Base-by-base conservation (phyloP, 2,113 vertebrate genomes). In the Psittacus erithacus region DNA sequence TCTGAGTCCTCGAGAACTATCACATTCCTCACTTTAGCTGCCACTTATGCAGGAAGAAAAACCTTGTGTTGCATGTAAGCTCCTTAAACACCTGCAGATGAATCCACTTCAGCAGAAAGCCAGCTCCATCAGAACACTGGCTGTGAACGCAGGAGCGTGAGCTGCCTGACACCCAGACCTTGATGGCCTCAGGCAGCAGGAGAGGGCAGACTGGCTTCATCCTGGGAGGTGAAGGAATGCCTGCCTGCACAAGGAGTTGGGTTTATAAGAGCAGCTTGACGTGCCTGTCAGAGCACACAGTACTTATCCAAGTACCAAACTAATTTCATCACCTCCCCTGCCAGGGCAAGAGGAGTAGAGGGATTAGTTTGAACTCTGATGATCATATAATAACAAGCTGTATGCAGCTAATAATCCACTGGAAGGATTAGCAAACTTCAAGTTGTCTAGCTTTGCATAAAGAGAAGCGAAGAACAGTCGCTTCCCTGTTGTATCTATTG, bases 401-500 rank as follows among this genome's bases (percentile, higher is more conserved):
- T 38, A 90, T 46, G 78, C 85, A 93, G 90, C 96, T 95, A 80
- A 92, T 96, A 97, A 96, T 92, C 95, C 84, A 84, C 82, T 4
- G 29, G 41, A 49, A 95, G 91, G 95, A 96, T 95, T 84, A 92
- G 92, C 90, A 84, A 94, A 94, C 44, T 78, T 73, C 35, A 87
- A 95, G 76, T 92, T 95, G 96, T 96, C 92, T 95, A 95, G 90
- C 88, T 75, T 62, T 90, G 95, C 86, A 94, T 84, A 95, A 95
- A 95, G 82, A 93, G 68, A 75, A 62, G 44, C 52, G 13, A 80
- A 67, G 70, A 94, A 67, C 67, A 93, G 73, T 89, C 62, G 80
- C 88, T 63, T 73, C 80, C 77, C 95, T 73, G n/a, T 57, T 67
- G 62, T 84, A 76, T 57, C 86, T 74, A 29, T 47, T 83, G 92